Base-by-base conservation (phyloP, 2,113 vertebrate genomes). In the western clawed frog (Xenopus tropicalis) region DNA sequence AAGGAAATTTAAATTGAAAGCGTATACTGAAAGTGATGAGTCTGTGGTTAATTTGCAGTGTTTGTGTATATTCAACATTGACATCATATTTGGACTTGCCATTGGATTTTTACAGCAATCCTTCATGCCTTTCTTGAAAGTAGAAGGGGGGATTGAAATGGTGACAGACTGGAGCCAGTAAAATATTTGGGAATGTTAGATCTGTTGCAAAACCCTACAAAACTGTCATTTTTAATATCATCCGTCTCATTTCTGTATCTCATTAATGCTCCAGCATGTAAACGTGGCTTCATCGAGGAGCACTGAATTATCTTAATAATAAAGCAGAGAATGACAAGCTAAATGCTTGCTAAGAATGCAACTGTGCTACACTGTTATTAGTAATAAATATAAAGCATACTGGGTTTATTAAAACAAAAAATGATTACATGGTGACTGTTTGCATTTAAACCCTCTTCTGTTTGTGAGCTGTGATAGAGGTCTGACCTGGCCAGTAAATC, bases 101-200 rank as follows among this genome's bases (percentile, higher is more conserved):
- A 19, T 37, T 37, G 29, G 29, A 37, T 37, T 17, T 48, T 48
- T 48, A 48, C 46, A 48, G 24, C 14, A 44, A 71, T 63, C 58
- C 51, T 71, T 59, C 70, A 71, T 16, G 13, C 24, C 20, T 16
- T 14, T 19, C 62, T 21, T 46, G 24, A 73, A 48, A 29, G 21
- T 46, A 25, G 25, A 66, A 11, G 69, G 25, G 51, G n/a, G 23
- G 71, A n/a, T 57, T n/a, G 17, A 58, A 12, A 23, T 21, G 61
- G 24, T n/a, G 70, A 72, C 70, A 64, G 70, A 19, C 70, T 64
- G 70, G 70, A 72, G 71, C 71, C 71, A 19, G 23, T 37, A 37
- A 62, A n/a, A 14, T 37, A 54, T 12, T 52, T 21, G 48, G 48
- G 52, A 65, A 65, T 21, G n/a, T 65, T n/a, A 1, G 69, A 19